A percentile compares a stretch with the other conserved stretches of the same genome.
These are phyloP conservation scores for Nothobranchius kuhntae DNA, from an alignment of 2,113 vertebrate genomes.

Conservation along the genomic window DNA sequence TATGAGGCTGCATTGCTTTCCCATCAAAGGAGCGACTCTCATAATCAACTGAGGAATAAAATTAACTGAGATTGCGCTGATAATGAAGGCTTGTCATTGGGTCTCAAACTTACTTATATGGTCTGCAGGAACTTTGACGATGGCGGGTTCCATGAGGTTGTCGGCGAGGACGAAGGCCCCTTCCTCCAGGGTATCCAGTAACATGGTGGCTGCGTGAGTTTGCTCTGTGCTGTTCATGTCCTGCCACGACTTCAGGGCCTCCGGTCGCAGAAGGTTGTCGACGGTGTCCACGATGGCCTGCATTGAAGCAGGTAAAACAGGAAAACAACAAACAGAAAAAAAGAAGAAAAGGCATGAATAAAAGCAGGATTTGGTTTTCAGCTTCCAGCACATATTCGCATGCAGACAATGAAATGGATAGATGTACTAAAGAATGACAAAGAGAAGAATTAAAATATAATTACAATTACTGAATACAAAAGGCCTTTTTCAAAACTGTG, in stretches of 20 bases:
- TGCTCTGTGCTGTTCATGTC: slow-evolving; percentile 99
- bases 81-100: slow-evolving; percentile 23
- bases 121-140: slow-evolving; percentile 96
- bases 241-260: slow-evolving; percentile 95
- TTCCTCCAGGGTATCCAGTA: slow-evolving; percentile 96
- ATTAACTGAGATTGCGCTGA: slow-evolving; percentile 47
- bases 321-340: slow-evolving; percentile 1
- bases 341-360: background rate
- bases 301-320: slow-evolving; percentile 53
- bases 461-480: background rate
- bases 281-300: slow-evolving; percentile 99
- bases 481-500: background rate
- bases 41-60: slow-evolving; percentile 47
- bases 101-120: slow-evolving; percentile 90
- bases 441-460: slow-evolving; percentile 1
- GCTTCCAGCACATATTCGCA: slow-evolving; percentile 16
- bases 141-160: slow-evolving; percentile 95
- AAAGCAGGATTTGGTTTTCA: background rate
- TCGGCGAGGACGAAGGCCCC: slow-evolving; percentile 97
- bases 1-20: slow-evolving; percentile 53
- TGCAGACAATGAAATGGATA: slow-evolving; percentile 50
- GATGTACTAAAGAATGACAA: slow-evolving; percentile 15
- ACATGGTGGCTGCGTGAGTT: slow-evolving; percentile 96
- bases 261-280: slow-evolving; percentile 94
- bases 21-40: slow-evolving; percentile 44